Percentiles rank a stretch among this genome's conserved stretches.
phyloP scores from a whole-genome alignment of 2,113 vertebrate species.

The Notothenia rossii region DNA sequence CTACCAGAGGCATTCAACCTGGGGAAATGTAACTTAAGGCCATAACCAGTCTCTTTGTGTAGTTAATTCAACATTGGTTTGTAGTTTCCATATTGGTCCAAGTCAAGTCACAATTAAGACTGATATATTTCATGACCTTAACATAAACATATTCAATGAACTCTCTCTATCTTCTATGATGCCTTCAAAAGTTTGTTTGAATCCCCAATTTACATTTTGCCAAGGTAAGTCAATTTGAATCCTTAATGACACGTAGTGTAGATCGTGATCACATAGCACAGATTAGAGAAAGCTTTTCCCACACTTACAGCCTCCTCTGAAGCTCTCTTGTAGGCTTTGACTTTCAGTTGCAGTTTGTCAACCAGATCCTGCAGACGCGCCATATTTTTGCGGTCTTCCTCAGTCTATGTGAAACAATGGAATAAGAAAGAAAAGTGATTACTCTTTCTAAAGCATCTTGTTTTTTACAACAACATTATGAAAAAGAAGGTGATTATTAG shows the following conservation, averaged over 20 bases:
- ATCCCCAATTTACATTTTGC: background rate
- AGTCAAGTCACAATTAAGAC: background rate
- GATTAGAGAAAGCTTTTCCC: background rate
- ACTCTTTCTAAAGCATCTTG: background rate
- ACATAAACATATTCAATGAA: too few relatives aligned
- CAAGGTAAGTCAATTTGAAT: background rate
- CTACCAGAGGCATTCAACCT: background rate
- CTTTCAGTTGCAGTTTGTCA: slow-evolving; percentile 92
- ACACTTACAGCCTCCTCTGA: slow-evolving; percentile 88
- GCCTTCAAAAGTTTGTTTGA: background rate
- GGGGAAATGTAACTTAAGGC: background rate
- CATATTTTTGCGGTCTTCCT: slow-evolving; percentile 90
- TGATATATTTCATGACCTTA: background rate
- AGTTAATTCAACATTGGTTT: background rate
- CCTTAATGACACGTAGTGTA: background rate
- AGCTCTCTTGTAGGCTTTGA: slow-evolving; percentile 91
- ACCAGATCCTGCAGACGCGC: slow-evolving; percentile 90
- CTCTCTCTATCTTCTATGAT: background rate
- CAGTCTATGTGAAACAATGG: slow-evolving; percentile 79
- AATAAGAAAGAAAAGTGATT: background rate
- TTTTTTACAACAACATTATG: too few relatives aligned
- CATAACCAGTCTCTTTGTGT: background rate
- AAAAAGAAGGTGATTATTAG: too few relatives aligned
- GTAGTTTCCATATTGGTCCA: background rate
- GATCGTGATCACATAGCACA: background rate